These are phyloP conservation scores for Chloroclysta siterata DNA, from an alignment of 2,888 invertebrate genomes.

Conservation along the genomic window DNA sequence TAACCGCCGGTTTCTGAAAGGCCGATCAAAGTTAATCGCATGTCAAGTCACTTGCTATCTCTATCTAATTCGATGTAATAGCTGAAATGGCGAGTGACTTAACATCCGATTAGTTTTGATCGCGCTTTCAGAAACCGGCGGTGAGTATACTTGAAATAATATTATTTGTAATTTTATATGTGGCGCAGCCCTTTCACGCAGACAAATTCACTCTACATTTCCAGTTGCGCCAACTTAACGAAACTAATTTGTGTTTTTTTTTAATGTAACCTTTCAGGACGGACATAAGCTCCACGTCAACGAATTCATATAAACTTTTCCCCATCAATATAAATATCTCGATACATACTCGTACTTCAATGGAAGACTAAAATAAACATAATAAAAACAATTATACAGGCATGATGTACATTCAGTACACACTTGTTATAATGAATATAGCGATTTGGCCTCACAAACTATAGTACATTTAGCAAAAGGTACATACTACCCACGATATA, in stretches of 20 bases:
- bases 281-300: conserved; percentile 24
- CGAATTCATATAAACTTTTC: conserved; percentile 21
- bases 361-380: conserved; percentile 40
- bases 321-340: conserved; percentile 30
- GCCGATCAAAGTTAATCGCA: too few species aligned
- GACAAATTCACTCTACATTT: conserved; percentile 26
- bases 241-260: conserved; percentile 29
- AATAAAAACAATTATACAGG: conserved; percentile 18
- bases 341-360: conserved; percentile 22
- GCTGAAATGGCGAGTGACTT: too few species aligned
- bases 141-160: background rate
- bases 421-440: conserved; percentile 25
- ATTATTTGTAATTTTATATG: background rate
- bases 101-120: too few species aligned
- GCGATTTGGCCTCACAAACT: conserved; percentile 30
- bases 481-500: conserved; percentile 13
- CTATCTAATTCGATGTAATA: too few species aligned
- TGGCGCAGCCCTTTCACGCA: conserved; percentile 9
- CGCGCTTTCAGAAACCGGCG: too few species aligned
- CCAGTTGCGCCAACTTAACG: conserved; percentile 31
- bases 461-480: conserved; percentile 22
- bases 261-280: conserved; percentile 26
- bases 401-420: conserved; percentile 22
- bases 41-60: too few species aligned
- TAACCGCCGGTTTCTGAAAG: too few species aligned